Conservation (phyloP, 1,140 invertebrate species). For the Drosophila subpulchrella region DNA sequence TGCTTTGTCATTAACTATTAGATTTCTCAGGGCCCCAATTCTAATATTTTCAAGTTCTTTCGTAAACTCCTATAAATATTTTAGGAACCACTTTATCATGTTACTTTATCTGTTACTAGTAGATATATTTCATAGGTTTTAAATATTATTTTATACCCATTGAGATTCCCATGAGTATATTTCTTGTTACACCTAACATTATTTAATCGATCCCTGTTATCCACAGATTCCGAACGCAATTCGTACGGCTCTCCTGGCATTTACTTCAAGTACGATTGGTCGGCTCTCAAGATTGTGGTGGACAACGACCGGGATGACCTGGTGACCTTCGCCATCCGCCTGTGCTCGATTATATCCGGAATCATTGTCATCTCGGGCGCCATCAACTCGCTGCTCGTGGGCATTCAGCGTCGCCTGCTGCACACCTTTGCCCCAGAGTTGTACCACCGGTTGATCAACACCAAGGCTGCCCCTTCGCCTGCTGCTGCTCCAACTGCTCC, state of each 20-base stretch:
- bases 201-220: neutral
- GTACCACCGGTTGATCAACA: conserved; percentile 35
- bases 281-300: conserved; percentile 94
- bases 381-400: conserved; percentile 48
- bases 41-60: too few species aligned
- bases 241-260: conserved; percentile 97
- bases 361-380: conserved; percentile 93
- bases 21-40: too few species aligned
- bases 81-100: too few species aligned
- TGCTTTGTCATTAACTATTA: too few species aligned
- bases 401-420: conserved; percentile 49
- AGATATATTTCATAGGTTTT: too few species aligned
- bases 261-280: conserved; percentile 97
- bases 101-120: too few species aligned
- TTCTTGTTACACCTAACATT: too few species aligned
- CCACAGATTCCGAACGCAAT: conserved; percentile 88
- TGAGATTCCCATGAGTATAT: too few species aligned
- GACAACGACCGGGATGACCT: conserved; percentile 92
- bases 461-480: neutral
- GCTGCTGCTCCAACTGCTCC: neutral
- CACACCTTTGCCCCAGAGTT: conserved; percentile 55
- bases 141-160: too few species aligned
- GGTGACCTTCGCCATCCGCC: conserved; percentile 92
- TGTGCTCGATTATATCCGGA: conserved; percentile 96
- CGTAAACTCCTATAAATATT: too few species aligned